Percentiles rank a stretch among this genome's conserved stretches.
phyloP scores from a whole-genome alignment of 2,888 invertebrate species.

The Smittia sp. region DNA sequence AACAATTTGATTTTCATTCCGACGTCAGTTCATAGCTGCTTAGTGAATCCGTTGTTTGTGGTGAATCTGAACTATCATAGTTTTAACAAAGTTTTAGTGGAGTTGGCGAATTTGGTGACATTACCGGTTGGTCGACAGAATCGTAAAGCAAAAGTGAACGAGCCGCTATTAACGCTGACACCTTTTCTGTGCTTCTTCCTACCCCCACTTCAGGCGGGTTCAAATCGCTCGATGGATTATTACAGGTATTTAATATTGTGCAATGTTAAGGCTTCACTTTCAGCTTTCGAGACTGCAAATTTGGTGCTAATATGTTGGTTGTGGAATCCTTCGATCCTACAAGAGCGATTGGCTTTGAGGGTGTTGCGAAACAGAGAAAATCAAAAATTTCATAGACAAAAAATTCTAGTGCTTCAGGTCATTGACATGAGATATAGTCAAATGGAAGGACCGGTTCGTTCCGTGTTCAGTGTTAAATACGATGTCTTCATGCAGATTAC shows the following conservation, averaged over 20 bases:
- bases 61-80: conserved; percentile 26
- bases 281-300: no score
- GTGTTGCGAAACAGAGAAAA: no score
- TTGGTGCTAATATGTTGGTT: no score
- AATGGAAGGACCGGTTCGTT: neutral
- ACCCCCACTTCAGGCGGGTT: neutral
- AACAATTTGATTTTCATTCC: conserved; percentile 11
- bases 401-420: neutral
- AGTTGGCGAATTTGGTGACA: conserved; percentile 18
- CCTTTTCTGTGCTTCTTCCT: conserved; percentile 36
- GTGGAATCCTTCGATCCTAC: no score
- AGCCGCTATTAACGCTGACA: conserved; percentile 23
- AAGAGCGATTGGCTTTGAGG: no score
- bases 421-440: neutral
- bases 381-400: no score
- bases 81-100: neutral
- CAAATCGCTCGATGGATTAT: conserved; percentile 34
- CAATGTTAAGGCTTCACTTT: neutral
- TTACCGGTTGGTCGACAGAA: conserved; percentile 15
- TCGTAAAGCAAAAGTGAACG: conserved; percentile 24
- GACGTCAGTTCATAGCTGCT: neutral
- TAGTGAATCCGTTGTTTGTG: conserved; percentile 30
- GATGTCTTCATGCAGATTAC: neutral
- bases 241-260: conserved; percentile 24
- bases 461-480: neutral